Percentiles rank a stretch among this genome's conserved stretches.
Conservation (phyloP, 2,888 invertebrate genomes). For the Morinoia aosen region DNA sequence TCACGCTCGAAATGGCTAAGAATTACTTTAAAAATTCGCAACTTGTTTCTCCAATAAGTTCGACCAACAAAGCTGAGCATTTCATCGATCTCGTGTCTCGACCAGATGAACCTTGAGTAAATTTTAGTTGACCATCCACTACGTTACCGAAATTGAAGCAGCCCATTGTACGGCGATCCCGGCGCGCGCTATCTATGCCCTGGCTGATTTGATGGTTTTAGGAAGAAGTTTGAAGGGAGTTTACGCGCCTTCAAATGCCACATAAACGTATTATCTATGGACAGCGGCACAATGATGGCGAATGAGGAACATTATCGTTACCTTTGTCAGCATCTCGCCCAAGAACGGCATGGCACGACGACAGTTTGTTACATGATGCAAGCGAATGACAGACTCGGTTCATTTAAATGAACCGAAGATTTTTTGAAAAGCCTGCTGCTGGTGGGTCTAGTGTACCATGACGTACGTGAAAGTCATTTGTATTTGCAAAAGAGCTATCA, state of each 20-base stretch:
- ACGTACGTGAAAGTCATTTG: neutral
- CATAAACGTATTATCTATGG: conserved; percentile 36
- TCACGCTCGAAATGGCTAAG: neutral
- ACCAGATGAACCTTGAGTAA: neutral
- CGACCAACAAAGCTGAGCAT: neutral
- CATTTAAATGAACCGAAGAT: neutral
- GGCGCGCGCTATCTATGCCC: neutral
- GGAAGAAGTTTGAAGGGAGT: conserved; percentile 9
- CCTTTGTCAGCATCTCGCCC: conserved; percentile 19
- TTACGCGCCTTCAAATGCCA: conserved; percentile 17
- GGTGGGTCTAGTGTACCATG: neutral
- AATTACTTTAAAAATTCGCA: neutral
- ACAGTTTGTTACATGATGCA: neutral
- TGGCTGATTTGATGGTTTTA: conserved; percentile 10
- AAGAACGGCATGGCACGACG: neutral
- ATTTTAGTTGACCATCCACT: neutral
- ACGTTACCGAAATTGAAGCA: neutral
- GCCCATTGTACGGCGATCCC: neutral
- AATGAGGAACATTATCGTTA: neutral
- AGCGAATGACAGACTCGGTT: neutral
- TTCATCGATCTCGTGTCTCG: neutral
- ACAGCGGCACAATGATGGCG: conserved; percentile 31
- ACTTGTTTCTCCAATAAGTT: neutral
- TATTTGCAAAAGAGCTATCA: neutral
- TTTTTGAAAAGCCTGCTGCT: neutral